Base-by-base conservation (phyloP, 2,888 invertebrate species). In the Caenorhabditis drosophilae region DNA sequence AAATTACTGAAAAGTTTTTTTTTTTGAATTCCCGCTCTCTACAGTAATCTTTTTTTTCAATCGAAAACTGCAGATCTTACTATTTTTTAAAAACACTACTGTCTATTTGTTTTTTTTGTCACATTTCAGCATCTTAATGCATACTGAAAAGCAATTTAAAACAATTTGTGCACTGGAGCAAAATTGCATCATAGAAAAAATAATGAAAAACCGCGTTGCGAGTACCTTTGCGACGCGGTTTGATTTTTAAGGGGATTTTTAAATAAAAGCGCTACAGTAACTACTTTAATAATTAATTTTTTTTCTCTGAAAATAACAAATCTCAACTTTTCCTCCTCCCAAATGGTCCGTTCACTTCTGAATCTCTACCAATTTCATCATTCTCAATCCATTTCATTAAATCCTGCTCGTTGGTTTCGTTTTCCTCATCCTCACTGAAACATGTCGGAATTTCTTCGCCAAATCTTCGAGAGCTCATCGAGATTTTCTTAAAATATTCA, bases 1-100 rank as follows among this genome's bases (percentile, higher is more conserved):
- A 76, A 7, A 57, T 47, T 9, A 76, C 74, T 73, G 55, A 36
- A 73, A 48, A n/a, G n/a, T n/a, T n/a, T n/a, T n/a, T n/a, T n/a
- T n/a, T n/a, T n/a, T n/a, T n/a, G n/a, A n/a, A n/a, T n/a, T n/a
- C n/a, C n/a, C n/a, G n/a, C n/a, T n/a, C n/a, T n/a, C n/a, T n/a
- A n/a, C n/a, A n/a, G n/a, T n/a, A n/a, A n/a, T n/a, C n/a, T n/a
- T n/a, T n/a, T n/a, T n/a, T n/a, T n/a, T n/a, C n/a, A n/a, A n/a
- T n/a, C n/a, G n/a, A n/a, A n/a, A n/a, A n/a, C n/a, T n/a, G n/a
- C n/a, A n/a, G n/a, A n/a, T n/a, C n/a, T n/a, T n/a, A n/a, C n/a
- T n/a, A n/a, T n/a, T n/a, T 35, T 36, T 7, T 31, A 15, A 46
- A 34, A 22, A 42, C 9, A 23, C 16, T 20, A 20, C 22, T 16